Evolutionary conservation across 2,797 vertebrate species (phyloP), one percentile per base, ranked within the genome.

Genomic region (Mormyrops attenuatus): DNA sequence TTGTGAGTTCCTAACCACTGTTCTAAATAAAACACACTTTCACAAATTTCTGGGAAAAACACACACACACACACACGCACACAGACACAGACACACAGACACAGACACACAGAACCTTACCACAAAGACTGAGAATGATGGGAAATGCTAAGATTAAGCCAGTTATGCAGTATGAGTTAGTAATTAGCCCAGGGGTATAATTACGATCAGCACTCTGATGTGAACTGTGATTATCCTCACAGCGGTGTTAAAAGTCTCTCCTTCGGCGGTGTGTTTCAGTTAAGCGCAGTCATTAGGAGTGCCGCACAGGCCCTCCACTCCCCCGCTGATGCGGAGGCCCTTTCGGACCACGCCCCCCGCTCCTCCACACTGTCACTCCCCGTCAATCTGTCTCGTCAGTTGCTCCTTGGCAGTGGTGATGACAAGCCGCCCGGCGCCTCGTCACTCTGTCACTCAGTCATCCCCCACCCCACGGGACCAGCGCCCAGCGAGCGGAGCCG

Each of bases 111-210:
- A 6, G 4, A 7, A 7, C 2, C 66, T 34, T 34, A 22, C 34
- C 73, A 34, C 30, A 80, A 77, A 85, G n/a, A 26, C n/a, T 11
- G 84, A 86, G n/a, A 86, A 53, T 53, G 26, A 52, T 53, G 11
- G 26, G 15, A 86, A 86, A 86, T 3, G 50, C 26, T 8, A 15
- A 13, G 50, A 86, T 86, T 55, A 86, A 86, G 26, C n/a, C 50
- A 0, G 50, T 86, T 55, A 86, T 86, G 47, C 50, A 86, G n/a
- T 55, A 49, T 4, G 49, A 86, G 26, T 55, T 53, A 34, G 85
- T 55, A 86, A 86, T 86, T 86, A 86, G 49, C 85, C 47, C 85
- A 34, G 50, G 85, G 85, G 50, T 86, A 34, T 55, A 86, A 86
- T 86, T 55, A 86, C 4, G 50, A 44, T 30, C 30, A 50, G 55